These are phyloP conservation scores for Magallana angulata DNA, from an alignment of 1,140 invertebrate genomes.

Conservation along the genomic window DNA sequence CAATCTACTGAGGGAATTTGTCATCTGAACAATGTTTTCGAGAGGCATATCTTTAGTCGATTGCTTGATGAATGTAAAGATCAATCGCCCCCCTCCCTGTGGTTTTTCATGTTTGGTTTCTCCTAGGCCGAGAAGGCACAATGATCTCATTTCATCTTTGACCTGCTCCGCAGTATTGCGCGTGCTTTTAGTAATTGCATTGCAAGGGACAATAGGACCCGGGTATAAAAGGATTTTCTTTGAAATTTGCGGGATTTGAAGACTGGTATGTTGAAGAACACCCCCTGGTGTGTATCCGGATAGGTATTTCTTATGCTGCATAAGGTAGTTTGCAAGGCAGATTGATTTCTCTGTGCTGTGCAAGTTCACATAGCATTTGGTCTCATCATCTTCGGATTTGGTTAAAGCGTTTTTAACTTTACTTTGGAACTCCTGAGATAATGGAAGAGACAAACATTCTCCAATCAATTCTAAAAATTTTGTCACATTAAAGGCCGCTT, in stretches of 20 bases:
- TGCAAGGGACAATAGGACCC: neutral
- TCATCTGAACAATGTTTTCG: no score
- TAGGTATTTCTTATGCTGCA: neutral
- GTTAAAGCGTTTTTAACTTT: neutral
- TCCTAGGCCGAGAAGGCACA: no score
- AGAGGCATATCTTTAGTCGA: neutral
- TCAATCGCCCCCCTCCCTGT: no score
- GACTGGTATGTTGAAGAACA: no score
- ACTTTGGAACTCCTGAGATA: neutral
- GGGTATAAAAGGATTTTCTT: neutral
- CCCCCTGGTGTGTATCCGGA: neutral
- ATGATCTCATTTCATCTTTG: neutral
- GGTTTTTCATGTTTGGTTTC: no score
- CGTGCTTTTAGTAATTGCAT: neutral
- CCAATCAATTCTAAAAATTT: no score
- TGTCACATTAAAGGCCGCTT: no score
- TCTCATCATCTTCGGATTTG: neutral
- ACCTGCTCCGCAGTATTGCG: neutral
- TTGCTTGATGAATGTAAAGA: no score
- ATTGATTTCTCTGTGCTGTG: slow-evolving; percentile 3
- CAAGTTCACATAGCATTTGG: neutral
- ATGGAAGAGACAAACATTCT: no score
- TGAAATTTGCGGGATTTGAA: neutral
- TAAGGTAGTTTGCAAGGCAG: neutral
- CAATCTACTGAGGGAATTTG: no score